These are phyloP conservation scores for Cuculus canorus DNA, from an alignment of 2,797 vertebrate species.

Conservation along the genomic window DNA sequence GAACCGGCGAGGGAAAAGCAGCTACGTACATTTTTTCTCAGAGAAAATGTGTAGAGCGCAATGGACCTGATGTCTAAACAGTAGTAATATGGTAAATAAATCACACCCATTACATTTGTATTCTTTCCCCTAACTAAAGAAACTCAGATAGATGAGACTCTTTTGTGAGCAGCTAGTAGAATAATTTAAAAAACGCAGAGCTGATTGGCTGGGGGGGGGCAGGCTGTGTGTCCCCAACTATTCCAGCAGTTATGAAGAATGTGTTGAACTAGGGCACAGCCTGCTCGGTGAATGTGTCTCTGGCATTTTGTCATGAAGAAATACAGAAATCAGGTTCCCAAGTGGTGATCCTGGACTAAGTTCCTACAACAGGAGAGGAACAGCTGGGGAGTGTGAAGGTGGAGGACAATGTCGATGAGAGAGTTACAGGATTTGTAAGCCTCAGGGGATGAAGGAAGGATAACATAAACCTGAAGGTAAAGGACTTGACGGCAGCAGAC, in stretches of 20 bases:
- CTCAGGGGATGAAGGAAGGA: not conserved
- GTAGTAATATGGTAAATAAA: not conserved
- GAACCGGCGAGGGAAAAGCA: not conserved
- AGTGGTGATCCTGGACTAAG: not conserved
- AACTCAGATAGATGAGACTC: not conserved
- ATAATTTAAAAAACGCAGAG: not conserved
- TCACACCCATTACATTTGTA: not conserved
- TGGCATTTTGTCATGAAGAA: not conserved
- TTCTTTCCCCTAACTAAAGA: not conserved
- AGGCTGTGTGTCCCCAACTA: not conserved
- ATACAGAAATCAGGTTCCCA: not conserved
- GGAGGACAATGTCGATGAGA: not conserved
- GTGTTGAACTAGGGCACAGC: not conserved
- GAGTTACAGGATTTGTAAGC: not conserved
- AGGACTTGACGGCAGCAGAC: not conserved
- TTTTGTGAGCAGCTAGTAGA: not conserved
- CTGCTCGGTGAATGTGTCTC: not conserved
- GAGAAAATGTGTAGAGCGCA: accelerated
- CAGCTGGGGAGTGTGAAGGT: not conserved
- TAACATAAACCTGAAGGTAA: not conserved
- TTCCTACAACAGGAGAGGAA: not conserved
- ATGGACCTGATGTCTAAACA: not conserved
- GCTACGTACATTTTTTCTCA: not conserved
- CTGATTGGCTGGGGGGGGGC: not conserved
- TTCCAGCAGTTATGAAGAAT: not conserved